Conservation (phyloP, 2,797 vertebrate genomes). For the Monodelphis domestica region DNA sequence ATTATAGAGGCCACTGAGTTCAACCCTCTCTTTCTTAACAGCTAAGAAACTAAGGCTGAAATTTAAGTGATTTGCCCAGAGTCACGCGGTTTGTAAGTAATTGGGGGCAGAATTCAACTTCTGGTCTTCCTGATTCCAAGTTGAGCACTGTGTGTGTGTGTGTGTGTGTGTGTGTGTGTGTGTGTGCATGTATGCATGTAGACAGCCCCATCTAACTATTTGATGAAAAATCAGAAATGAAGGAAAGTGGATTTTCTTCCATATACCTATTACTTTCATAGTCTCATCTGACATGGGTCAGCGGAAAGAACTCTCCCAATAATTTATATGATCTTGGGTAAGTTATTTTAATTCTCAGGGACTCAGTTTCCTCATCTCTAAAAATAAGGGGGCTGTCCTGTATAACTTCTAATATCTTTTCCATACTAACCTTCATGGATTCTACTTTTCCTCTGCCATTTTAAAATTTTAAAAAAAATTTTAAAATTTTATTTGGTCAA, state of each 20-base stretch:
- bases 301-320: background rate
- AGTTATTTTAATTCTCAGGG: background rate
- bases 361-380: background rate
- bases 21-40: background rate
- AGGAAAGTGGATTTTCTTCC: background rate
- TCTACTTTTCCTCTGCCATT: constrained; percentile 53
- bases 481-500: too few relatives aligned
- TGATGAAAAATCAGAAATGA: background rate
- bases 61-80: background rate
- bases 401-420: background rate
- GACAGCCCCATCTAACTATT: background rate
- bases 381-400: background rate
- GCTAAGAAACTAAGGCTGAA: background rate
- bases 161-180: too few relatives aligned
- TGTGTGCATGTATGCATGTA: too few relatives aligned
- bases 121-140: constrained; percentile 57
- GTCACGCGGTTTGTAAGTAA: background rate
- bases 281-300: background rate
- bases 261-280: background rate
- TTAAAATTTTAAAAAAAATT: too few relatives aligned
- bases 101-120: background rate
- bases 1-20: background rate
- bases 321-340: background rate
- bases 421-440: background rate
- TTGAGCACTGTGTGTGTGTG: too few relatives aligned